Evolutionary conservation across 2,113 vertebrate genomes (phyloP).

Genomic region (Rattus norvegicus): DNA sequence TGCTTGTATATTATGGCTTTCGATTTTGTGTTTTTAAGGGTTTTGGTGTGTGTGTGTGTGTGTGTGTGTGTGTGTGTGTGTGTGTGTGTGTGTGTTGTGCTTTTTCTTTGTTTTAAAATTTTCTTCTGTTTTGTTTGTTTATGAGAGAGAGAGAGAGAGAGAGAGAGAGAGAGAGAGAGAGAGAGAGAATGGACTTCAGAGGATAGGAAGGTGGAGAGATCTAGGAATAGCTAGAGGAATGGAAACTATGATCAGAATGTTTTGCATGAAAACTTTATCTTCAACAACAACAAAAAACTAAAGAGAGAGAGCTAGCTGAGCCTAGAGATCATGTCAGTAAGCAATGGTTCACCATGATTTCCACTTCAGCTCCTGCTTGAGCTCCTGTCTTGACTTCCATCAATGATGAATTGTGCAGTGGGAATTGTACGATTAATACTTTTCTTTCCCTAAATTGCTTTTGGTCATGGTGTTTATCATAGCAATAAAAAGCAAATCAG

Average conservation of each 20-base stretch:
- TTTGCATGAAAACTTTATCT: not conserved
- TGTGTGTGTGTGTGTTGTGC: no score
- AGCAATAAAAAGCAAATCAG: not conserved
- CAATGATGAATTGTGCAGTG: not conserved
- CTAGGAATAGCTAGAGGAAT: not conserved
- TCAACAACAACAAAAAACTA: not conserved
- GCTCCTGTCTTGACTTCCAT: not conserved
- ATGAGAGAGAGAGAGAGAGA: not conserved
- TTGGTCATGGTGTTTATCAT: not conserved
- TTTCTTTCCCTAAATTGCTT: not conserved
- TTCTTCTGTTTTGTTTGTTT: not conserved
- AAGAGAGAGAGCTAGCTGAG: not conserved
- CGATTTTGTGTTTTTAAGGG: no score
- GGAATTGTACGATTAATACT: not conserved
- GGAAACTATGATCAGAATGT: not conserved
- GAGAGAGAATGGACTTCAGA: not conserved
- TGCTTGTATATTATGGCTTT: no score
- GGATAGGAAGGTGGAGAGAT: not conserved
- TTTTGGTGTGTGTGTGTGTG: not conserved
- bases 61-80: no score
- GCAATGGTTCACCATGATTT: no score
- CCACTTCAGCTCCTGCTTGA: not conserved
- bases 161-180: not conserved
- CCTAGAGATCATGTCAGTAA: not conserved
- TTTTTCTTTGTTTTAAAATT: no score